Evolutionary conservation across 2,797 vertebrate species (phyloP).

Genomic region (Microtus agrestis): DNA sequence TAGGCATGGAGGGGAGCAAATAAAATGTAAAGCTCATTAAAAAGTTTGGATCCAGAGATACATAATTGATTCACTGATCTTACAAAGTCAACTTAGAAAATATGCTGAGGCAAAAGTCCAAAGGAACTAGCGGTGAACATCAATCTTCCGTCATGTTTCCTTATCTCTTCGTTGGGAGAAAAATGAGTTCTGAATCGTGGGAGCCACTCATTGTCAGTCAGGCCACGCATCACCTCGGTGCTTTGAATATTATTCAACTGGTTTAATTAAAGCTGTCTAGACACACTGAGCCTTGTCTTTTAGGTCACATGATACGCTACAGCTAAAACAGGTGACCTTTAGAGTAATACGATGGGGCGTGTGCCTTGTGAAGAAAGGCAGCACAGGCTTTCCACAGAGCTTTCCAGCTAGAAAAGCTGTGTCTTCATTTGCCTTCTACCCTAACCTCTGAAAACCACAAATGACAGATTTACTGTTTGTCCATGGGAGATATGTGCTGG

Average conservation of each 20-base stretch:
- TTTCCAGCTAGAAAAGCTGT: neutral
- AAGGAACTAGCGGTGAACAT: neutral
- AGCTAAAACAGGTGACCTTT: slow-evolving; percentile 13
- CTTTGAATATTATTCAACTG: neutral
- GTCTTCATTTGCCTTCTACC: neutral
- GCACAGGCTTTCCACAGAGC: neutral
- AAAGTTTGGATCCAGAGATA: neutral
- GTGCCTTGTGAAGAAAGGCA: neutral
- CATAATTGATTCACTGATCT: neutral
- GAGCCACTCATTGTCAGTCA: neutral
- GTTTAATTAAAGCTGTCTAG: neutral
- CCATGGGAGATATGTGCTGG: neutral
- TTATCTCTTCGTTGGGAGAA: neutral
- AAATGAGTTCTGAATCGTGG: neutral
- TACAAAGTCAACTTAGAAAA: neutral
- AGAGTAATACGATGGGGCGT: neutral
- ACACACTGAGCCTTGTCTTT: neutral
- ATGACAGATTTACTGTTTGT: neutral
- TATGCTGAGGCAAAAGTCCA: neutral
- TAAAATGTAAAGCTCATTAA: too few species aligned
- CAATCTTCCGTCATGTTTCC: neutral
- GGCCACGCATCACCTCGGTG: neutral
- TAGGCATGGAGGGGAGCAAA: too few species aligned
- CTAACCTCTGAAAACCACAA: neutral
- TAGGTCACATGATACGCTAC: neutral